A percentile compares a stretch with the other conserved stretches of the same genome.
These are phyloP conservation scores for Osedax fenrisi DNA, from an alignment of 2,888 invertebrate species.

Conservation along the genomic window DNA sequence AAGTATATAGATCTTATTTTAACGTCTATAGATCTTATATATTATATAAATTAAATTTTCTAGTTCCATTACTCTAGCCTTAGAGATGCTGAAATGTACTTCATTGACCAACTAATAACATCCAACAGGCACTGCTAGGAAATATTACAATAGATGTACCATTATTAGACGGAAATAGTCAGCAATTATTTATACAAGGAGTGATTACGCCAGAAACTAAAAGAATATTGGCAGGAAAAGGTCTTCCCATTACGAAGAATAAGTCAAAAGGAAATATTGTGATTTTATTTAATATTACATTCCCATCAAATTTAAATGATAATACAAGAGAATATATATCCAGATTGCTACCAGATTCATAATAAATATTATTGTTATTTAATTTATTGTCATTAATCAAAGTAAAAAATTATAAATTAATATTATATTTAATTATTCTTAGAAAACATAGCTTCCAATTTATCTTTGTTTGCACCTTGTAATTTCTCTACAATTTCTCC, in stretches of 20 bases:
- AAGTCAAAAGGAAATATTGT: neutral
- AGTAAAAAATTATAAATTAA: neutral
- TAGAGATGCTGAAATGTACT: too few species aligned
- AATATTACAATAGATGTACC: neutral
- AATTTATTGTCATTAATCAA: neutral
- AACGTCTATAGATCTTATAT: too few species aligned
- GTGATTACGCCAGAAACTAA: neutral
- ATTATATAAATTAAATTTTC: too few species aligned
- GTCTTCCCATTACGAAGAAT: neutral
- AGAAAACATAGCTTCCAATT: conserved; percentile 11
- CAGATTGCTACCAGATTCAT: neutral
- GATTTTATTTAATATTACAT: neutral
- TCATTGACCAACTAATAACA: too few species aligned
- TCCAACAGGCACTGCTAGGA: neutral
- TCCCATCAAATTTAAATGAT: neutral
- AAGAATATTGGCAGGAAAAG: neutral
- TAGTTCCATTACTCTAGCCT: too few species aligned
- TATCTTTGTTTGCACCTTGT: neutral
- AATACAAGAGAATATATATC: neutral
- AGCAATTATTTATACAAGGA: neutral
- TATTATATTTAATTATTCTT: conserved; percentile 1
- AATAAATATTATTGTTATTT: too few species aligned
- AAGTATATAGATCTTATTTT: too few species aligned
- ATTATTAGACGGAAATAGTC: neutral
- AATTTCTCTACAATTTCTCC: conserved; percentile 10